Conservation (phyloP, 2,797 vertebrate species). For the Gallinago solitaria region DNA sequence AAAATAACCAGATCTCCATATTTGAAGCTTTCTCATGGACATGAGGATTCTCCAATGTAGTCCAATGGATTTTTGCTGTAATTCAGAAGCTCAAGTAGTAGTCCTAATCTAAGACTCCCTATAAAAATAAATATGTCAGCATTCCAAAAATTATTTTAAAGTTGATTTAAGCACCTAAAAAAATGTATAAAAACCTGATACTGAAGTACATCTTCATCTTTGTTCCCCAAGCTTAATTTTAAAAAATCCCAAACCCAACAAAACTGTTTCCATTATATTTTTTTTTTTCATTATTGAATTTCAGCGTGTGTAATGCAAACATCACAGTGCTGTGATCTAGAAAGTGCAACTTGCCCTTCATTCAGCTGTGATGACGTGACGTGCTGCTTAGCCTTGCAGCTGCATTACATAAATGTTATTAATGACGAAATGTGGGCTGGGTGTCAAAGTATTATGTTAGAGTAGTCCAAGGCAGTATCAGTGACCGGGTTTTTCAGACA, state of each 20-base stretch:
- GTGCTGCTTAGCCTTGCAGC: neutral
- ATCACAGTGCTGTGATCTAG: neutral
- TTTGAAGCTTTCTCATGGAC: neutral
- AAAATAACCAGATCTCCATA: rapidly evolving
- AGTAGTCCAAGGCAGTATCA: neutral
- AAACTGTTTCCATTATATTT: neutral
- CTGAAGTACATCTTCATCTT: neutral
- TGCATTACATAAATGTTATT: constrained; percentile 1
- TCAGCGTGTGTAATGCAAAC: neutral
- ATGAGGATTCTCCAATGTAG: neutral
- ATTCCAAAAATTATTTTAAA: neutral
- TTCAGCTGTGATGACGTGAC: neutral
- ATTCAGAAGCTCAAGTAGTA: neutral
- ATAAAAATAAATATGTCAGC: neutral
- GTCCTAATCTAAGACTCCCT: neutral
- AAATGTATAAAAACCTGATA: neutral
- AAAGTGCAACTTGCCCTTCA: neutral
- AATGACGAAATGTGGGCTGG: constrained; percentile 1
- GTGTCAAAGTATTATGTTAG: neutral
- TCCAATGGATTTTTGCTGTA: neutral
- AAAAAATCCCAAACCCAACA: neutral
- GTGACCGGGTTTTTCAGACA: neutral
- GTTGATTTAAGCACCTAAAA: neutral
- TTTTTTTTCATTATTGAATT: neutral
- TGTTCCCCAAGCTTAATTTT: neutral